Evolutionary conservation across 1,140 invertebrate species (phyloP), one percentile per base, ranked within the genome.

Genomic region (Tetragonula clypearis): DNA sequence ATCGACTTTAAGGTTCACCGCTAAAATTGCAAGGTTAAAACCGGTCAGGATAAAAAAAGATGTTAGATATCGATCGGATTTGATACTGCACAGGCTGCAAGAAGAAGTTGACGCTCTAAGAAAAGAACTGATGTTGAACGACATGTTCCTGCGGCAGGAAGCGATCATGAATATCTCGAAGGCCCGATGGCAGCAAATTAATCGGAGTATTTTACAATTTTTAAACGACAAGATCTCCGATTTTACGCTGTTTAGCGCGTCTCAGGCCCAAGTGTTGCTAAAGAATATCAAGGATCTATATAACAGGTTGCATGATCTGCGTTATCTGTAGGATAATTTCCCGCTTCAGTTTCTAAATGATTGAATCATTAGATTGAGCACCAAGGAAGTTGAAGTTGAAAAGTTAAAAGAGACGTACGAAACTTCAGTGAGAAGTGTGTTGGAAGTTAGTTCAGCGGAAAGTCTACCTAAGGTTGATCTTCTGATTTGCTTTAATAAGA

Each of bases 141-240:
- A 89, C n/a, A 72, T 91, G 71, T 71, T 91, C 56, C 56, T 88
- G 53, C 72, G 68, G n/a, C 89, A 91, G 30, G 90, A 91, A 58
- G n/a, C 84, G 17, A 12, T 62, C 21, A 69, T 71, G 49, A 90
- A 90, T n/a, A 83, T 91, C 17, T 91, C 90, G 6, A 79, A 69
- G 26, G 26, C 73, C 2, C 85, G 90, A 17, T 56, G 15, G 75
- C 30, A 90, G 53, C 87, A 90, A 30, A 91, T 91, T 1, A 66
- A 79, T 17, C 77, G 77, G 1, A 86, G 76, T 53, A 53, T 86
- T 19, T 15, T 85, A 11, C 80, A 78, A 41, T 91, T 89, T 75
- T 71, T 91, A 17, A 74, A 86, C 14, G 89, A 76, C 23, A 80
- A 58, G 14, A 84, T 87, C 23, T 84, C 83, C 3, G 86, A 91